Evolutionary conservation across 2,888 invertebrate species (phyloP).

Genomic region (Microdon myrmicae): DNA sequence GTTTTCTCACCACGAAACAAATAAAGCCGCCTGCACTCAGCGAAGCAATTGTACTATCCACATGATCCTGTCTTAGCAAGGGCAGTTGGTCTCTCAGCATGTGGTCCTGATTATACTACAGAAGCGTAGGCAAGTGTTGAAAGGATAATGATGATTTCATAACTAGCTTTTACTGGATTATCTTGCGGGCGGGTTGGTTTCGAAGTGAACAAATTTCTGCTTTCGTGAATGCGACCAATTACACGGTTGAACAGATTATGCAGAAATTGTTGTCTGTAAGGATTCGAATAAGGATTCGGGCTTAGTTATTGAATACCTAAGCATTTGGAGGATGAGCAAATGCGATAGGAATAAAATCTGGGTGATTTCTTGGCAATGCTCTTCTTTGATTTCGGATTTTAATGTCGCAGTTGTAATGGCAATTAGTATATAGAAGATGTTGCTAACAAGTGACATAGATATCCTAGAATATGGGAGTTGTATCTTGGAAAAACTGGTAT

Average conservation of each 20-base stretch:
- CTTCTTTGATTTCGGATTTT: too few relatives aligned
- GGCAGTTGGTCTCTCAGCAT: constrained; percentile 29
- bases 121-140: background rate
- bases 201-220: background rate
- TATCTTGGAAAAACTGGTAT: too few relatives aligned
- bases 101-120: too few relatives aligned
- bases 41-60: constrained; percentile 32
- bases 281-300: background rate
- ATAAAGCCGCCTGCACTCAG: constrained; percentile 41
- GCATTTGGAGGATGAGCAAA: too few relatives aligned
- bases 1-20: constrained; percentile 37
- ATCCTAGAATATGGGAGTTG: too few relatives aligned
- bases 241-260: constrained; percentile 7
- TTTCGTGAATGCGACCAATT: background rate
- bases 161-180: constrained; percentile 16
- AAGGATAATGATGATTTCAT: constrained; percentile 33
- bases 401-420: too few relatives aligned
- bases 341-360: too few relatives aligned
- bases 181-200: constrained; percentile 1
- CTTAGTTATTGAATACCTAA: background rate
- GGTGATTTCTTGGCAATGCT: too few relatives aligned
- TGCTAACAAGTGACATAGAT: too few relatives aligned
- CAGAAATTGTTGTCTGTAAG: too few relatives aligned
- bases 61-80: constrained; percentile 24
- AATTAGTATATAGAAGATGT: too few relatives aligned